phyloP scores from a whole-genome alignment of 2,113 vertebrate genomes.

The Pipra filicauda region DNA sequence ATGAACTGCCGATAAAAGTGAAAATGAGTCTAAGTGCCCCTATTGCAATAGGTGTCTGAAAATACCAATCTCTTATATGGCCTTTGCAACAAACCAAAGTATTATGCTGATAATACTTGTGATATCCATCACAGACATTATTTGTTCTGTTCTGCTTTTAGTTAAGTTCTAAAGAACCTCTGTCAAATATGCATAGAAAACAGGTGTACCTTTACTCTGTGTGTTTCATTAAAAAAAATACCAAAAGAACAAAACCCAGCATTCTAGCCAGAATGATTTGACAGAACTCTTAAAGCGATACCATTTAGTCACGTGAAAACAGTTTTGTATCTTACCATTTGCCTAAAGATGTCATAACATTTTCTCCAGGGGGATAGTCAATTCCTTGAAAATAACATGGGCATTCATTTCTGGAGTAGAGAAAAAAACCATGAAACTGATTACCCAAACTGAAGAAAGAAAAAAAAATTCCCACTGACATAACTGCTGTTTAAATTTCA shows the following conservation, averaged over 20 bases:
- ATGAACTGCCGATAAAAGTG: not conserved
- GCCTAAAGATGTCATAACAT: conserved; percentile 87
- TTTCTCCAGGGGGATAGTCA: conserved; percentile 89
- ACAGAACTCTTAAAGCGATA: not conserved
- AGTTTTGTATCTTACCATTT: conserved; percentile 83
- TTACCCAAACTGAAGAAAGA: not conserved
- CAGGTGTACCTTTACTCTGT: not conserved
- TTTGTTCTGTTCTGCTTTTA: not conserved
- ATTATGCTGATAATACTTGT: not conserved
- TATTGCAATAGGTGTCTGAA: not conserved
- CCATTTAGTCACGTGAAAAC: not conserved
- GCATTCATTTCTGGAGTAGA: conserved; percentile 84
- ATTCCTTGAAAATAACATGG: conserved; percentile 90
- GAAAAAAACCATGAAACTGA: not conserved
- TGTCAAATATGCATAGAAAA: not conserved
- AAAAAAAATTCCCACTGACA: not conserved
- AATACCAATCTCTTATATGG: not conserved
- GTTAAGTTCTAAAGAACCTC: not conserved
- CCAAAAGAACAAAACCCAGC: not conserved
- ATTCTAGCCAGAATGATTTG: not conserved
- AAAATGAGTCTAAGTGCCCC: not conserved
- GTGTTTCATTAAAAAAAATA: not conserved
- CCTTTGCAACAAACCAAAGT: not conserved
- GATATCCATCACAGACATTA: not conserved
- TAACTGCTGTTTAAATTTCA: not conserved